Conservation (phyloP, 2,113 vertebrate genomes). For the Scophthalmus maximus region DNA sequence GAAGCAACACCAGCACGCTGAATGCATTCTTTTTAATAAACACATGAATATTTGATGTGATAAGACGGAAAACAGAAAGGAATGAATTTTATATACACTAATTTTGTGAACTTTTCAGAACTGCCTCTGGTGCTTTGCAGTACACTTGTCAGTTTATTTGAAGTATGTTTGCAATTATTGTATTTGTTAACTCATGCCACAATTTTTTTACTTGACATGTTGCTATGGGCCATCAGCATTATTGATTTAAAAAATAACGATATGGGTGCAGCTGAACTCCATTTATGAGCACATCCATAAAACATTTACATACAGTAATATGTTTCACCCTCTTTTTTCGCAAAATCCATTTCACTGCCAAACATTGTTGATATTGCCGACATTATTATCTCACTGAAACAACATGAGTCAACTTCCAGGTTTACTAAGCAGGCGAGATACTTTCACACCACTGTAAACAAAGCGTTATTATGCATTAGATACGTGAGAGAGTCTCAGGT, state of each 20-base stretch:
- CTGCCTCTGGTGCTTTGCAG: conserved; percentile 51
- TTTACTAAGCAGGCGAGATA: conserved; percentile 45
- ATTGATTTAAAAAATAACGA: conserved; percentile 80
- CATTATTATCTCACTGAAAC: conserved; percentile 54
- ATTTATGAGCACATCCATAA: conserved; percentile 69
- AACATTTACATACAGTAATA: conserved; percentile 73
- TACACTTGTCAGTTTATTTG: conserved; percentile 77
- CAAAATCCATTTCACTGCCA: conserved; percentile 48
- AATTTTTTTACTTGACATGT: conserved; percentile 71
- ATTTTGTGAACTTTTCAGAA: conserved; percentile 77
- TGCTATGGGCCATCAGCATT: conserved; percentile 75
- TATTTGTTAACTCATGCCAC: conserved; percentile 76
- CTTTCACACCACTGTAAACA: conserved; percentile 36
- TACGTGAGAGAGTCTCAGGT: conserved; percentile 25
- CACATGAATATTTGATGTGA: conserved; percentile 61
- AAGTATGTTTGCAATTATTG: conserved; percentile 80
- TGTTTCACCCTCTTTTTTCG: conserved; percentile 47
- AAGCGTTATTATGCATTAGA: conserved; percentile 39
- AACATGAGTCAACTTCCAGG: conserved; percentile 46
- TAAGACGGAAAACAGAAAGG: conserved; percentile 49
- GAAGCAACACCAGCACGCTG: conserved; percentile 9
- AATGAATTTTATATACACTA: conserved; percentile 67
- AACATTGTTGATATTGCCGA: conserved; percentile 65
- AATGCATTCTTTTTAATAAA: conserved; percentile 62
- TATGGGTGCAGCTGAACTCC: conserved; percentile 55